These are phyloP conservation scores for Varanus komodoensis DNA, from an alignment of 2,113 vertebrate genomes.

Conservation along the genomic window DNA sequence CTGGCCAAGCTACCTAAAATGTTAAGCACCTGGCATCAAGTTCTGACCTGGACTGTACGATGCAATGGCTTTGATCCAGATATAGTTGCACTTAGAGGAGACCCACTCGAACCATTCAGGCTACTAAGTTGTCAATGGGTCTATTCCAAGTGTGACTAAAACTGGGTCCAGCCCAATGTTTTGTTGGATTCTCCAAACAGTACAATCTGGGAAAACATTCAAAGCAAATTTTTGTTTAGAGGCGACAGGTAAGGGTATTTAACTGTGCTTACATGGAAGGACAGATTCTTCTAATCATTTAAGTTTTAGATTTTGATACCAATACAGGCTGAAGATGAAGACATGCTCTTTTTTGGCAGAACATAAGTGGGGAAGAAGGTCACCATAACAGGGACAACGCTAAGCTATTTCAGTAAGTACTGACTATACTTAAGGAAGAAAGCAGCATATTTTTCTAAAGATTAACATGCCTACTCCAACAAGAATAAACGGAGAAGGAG, in stretches of 20 bases:
- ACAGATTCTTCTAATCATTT: neutral
- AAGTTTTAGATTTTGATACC: neutral
- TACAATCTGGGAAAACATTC: fast-evolving
- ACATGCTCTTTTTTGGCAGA: neutral
- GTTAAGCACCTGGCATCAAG: conserved; percentile 9
- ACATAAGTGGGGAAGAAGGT: neutral
- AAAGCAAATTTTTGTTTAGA: neutral
- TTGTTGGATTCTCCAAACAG: neutral
- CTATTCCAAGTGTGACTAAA: neutral
- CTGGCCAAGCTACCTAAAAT: conserved; percentile 95
- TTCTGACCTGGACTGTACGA: neutral
- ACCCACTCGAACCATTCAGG: neutral
- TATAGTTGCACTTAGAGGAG: too few species aligned
- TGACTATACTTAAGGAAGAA: neutral
- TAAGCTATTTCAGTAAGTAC: neutral
- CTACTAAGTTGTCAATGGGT: neutral
- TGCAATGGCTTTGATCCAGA: neutral
- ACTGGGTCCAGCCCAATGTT: neutral
- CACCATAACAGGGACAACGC: neutral
- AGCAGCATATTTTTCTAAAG: neutral
- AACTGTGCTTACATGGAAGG: neutral
- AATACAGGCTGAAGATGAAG: neutral
- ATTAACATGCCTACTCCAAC: neutral
- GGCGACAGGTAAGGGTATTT: neutral
- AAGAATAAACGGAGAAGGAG: neutral